Evolutionary conservation across 2,888 invertebrate species (phyloP).

Genomic region (Molanna angustata): DNA sequence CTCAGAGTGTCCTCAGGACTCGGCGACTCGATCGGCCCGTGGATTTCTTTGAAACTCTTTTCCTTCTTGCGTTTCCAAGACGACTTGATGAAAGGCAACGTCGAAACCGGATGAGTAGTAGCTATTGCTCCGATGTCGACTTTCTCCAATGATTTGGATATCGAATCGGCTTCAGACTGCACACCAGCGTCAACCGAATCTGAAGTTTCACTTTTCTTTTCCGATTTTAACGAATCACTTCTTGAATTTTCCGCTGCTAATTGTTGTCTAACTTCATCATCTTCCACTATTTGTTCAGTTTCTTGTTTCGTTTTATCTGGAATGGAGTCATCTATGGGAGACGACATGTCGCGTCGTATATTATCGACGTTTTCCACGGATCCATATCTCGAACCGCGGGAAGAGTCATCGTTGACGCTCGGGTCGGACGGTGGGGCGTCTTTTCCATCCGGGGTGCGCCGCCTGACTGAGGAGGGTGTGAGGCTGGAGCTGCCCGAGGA

Average conservation of each 20-base stretch:
- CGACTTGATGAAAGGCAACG: slow-evolving; percentile 54
- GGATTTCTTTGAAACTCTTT: slow-evolving; percentile 41
- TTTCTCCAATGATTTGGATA: slow-evolving; percentile 37
- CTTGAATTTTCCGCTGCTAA: too few species aligned
- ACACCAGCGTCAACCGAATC: background rate
- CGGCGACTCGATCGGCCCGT: slow-evolving; percentile 47
- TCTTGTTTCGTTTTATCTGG: slow-evolving; percentile 8
- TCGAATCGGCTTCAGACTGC: background rate
- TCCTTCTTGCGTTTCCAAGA: slow-evolving; percentile 48
- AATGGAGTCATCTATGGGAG: slow-evolving; percentile 17
- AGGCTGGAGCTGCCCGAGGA: slow-evolving; percentile 31
- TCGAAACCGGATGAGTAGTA: slow-evolving; percentile 50
- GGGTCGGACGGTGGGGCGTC: slow-evolving; percentile 25
- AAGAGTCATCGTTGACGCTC: slow-evolving; percentile 33
- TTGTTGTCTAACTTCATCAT: background rate
- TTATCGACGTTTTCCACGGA: slow-evolving; percentile 32
- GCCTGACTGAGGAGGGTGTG: slow-evolving; percentile 30
- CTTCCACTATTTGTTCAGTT: background rate
- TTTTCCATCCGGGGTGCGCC: slow-evolving; percentile 38
- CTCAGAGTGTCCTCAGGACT: slow-evolving; percentile 49
- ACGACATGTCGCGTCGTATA: slow-evolving; percentile 22
- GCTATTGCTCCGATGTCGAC: slow-evolving; percentile 46
- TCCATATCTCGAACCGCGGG: slow-evolving; percentile 27
- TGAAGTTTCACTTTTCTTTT: background rate
- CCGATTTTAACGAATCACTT: background rate